Evolutionary conservation across 2,797 vertebrate genomes (phyloP).

Genomic region (Lutjanus argentimaculatus): DNA sequence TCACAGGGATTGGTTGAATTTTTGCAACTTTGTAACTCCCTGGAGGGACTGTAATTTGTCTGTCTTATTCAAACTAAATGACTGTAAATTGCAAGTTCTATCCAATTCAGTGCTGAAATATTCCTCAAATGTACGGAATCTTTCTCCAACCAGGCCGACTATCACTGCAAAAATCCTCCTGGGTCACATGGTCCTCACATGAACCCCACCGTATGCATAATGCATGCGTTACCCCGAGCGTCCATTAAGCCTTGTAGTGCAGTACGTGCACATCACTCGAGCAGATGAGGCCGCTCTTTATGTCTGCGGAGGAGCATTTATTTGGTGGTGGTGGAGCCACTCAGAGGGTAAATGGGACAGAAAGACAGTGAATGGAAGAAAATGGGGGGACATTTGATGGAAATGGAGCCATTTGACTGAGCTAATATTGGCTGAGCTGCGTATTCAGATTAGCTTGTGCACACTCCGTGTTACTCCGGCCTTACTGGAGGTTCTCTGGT

Average conservation of each 20-base stretch:
- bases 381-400: conserved; percentile 23
- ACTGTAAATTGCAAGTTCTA: background rate
- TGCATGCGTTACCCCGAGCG: conserved; percentile 14
- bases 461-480: conserved; percentile 6
- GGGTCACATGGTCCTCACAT: conserved; percentile 20
- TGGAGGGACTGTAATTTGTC: too few species aligned
- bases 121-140: background rate
- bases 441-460: conserved; percentile 25
- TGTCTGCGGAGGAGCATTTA: conserved; percentile 32
- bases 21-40: too few species aligned
- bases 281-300: conserved; percentile 24
- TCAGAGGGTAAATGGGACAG: conserved; percentile 25
- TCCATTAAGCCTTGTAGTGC: conserved; percentile 39
- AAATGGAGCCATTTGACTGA: conserved; percentile 34
- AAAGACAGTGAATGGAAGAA: conserved; percentile 21
- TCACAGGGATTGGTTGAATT: too few species aligned
- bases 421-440: conserved; percentile 38
- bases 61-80: background rate
- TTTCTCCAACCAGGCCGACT: background rate
- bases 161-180: background rate
- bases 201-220: conserved; percentile 32
- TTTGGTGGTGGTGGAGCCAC: conserved; percentile 13
- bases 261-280: conserved; percentile 35
- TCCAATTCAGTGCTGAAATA: background rate
- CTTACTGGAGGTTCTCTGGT: background rate